Conservation (phyloP, 53 echinoderm and acorn worm species). For the Holothuria scabra region DNA sequence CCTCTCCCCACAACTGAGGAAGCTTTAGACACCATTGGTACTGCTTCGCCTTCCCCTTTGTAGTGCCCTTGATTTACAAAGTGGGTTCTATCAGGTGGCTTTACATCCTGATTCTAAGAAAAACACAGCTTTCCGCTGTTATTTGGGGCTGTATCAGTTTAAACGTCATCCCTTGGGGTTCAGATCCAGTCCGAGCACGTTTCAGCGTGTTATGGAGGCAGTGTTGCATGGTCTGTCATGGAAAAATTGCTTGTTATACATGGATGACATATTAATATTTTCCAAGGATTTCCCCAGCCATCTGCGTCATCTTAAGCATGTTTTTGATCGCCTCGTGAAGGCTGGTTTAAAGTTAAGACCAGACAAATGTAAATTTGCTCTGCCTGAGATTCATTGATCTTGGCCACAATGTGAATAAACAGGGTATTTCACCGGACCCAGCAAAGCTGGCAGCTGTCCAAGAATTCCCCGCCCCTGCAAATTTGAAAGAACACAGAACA, state of each 20-base stretch:
- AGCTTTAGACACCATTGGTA: constrained; percentile 28
- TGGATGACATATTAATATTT: constrained; percentile 48
- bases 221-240: constrained; percentile 39
- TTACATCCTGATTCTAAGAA: constrained; percentile 49
- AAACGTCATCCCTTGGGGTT: constrained; percentile 50
- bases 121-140: constrained; percentile 49
- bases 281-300: constrained; percentile 14
- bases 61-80: constrained; percentile 48
- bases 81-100: constrained; percentile 59
- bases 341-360: neutral
- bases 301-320: neutral
- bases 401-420: neutral
- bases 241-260: constrained; percentile 48
- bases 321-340: constrained; percentile 1
- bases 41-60: constrained; percentile 24
- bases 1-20: constrained; percentile 52
- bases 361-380: constrained; percentile 7
- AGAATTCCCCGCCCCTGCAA: neutral
- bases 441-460: constrained; percentile 1
- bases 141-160: constrained; percentile 50
- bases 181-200: constrained; percentile 30
- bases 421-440: constrained; percentile 10
- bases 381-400: constrained; percentile 1
- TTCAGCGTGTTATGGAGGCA: constrained; percentile 54
- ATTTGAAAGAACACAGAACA: neutral